Base-by-base conservation (phyloP, 2,888 invertebrate species). In the Dicroscelio sp. region DNA sequence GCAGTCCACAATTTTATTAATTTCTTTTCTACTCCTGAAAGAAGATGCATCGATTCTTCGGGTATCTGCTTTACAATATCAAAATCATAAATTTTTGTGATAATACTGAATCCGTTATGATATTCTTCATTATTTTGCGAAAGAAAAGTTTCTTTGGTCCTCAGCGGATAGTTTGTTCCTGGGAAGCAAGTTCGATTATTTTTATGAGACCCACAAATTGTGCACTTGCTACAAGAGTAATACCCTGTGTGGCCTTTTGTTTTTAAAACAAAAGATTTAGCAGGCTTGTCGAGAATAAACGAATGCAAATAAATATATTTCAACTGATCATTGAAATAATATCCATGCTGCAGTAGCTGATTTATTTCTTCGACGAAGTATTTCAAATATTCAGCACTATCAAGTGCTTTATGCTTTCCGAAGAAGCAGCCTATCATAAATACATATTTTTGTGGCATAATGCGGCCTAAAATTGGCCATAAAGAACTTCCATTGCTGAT, bases 341-440 rank as follows among this genome's bases (percentile, higher is more conserved):
- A n/a, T n/a, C n/a, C n/a, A n/a, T n/a, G n/a, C n/a, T n/a, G n/a
- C n/a, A n/a, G n/a, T n/a, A n/a, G n/a, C n/a, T n/a, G n/a, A 38
- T 76, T 76, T 23, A 76, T 27, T n/a, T 76, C 75, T 4, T 76
- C 75, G 23, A 76, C 75, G 14, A 76, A 76, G 23, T 58, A 58
- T 58, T 76, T 76, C 17, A 76, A 55, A 58, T 58, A 76, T 27
- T 38, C 33, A 1, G 27, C 23, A 71, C 71, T 83, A 14, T 83
- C 60, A n/a, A 23, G 17, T 17, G 82, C 38, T 38, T 82, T 82
- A 6, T 1, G 20, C 63, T 43, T 17, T 14, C 83, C 73, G 48
- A 43, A 83, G n/a, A 27, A 85, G 25, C 85, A 76, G 12, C 85
- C 85, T 23, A 85, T 43, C 27, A 85, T n/a, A 25, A 85, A 75